These are phyloP conservation scores for Vandiemenella viatica DNA, from an alignment of 2,888 invertebrate species.

Conservation along the genomic window DNA sequence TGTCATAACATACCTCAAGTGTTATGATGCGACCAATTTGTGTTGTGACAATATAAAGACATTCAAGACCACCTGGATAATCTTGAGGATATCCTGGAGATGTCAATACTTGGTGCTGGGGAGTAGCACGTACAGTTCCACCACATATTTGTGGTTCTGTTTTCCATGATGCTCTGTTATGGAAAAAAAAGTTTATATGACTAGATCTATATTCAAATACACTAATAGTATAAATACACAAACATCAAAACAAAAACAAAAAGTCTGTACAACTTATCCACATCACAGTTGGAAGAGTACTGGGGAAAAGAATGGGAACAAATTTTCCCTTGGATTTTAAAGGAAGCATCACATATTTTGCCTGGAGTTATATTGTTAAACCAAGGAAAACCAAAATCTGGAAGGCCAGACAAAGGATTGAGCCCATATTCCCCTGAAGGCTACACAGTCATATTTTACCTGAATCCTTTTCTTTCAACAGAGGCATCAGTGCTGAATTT, in stretches of 20 bases:
- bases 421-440: neutral
- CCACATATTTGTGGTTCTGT: constrained; percentile 88
- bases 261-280: no score
- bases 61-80: constrained; percentile 92
- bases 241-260: neutral
- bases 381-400: neutral
- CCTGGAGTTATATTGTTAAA: no score
- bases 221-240: neutral
- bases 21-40: constrained; percentile 85
- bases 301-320: no score
- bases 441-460: constrained; percentile 24
- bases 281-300: no score
- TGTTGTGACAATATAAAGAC: constrained; percentile 80
- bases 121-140: constrained; percentile 69
- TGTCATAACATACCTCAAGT: no score
- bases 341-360: no score
- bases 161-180: constrained; percentile 75
- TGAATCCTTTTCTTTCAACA: constrained; percentile 84
- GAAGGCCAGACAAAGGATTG: no score
- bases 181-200: no score
- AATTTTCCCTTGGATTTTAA: no score
- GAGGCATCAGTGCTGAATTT: constrained; percentile 92
- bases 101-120: constrained; percentile 74
- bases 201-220: neutral
- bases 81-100: constrained; percentile 86